Percentiles rank a stretch among this genome's conserved stretches.
phyloP scores from a whole-genome alignment of 1,140 invertebrate species.

The Protaetia brevitarsis region DNA sequence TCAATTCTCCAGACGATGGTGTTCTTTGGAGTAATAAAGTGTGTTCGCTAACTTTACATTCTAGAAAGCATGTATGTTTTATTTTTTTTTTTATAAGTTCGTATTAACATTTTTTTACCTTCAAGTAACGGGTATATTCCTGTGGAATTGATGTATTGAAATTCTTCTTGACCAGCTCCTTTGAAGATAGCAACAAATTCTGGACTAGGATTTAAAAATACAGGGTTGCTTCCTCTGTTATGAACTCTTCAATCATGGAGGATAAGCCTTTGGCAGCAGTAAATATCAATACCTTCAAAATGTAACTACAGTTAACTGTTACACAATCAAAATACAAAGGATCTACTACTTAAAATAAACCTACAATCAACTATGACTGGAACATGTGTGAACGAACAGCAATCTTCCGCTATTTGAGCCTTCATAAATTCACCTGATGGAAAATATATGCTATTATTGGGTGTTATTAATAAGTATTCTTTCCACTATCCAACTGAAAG shows the following conservation, averaged over 20 bases:
- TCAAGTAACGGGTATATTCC: slow-evolving; percentile 55
- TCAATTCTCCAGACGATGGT: background rate
- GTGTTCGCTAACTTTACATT: background rate
- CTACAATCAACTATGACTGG: slow-evolving; percentile 80
- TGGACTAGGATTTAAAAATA: slow-evolving; percentile 59
- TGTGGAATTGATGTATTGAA: slow-evolving; percentile 54
- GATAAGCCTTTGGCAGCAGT: slow-evolving; percentile 82
- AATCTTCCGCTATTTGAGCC: slow-evolving; percentile 69
- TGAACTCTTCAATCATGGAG: slow-evolving; percentile 67
- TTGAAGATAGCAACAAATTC: slow-evolving; percentile 57
- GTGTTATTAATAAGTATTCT: slow-evolving; percentile 75
- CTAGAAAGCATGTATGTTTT: too few species aligned
- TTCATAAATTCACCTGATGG: slow-evolving; percentile 85
- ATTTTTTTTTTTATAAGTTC: background rate
- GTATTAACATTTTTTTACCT: slow-evolving; percentile 29
- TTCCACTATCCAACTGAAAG: slow-evolving; percentile 63
- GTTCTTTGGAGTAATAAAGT: background rate
- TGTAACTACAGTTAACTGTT: background rate
- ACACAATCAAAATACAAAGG: background rate
- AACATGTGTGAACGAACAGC: slow-evolving; percentile 64
- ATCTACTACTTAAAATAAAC: slow-evolving; percentile 66
- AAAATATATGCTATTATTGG: slow-evolving; percentile 83
- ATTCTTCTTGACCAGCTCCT: slow-evolving; percentile 57
- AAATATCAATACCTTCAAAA: slow-evolving; percentile 71
- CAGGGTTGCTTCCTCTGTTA: slow-evolving; percentile 64